A percentile compares a stretch with the other conserved stretches of the same genome.
These are phyloP conservation scores for Petrocephalus microphthalmus DNA, from an alignment of 2,113 vertebrate species.

Conservation along the genomic window DNA sequence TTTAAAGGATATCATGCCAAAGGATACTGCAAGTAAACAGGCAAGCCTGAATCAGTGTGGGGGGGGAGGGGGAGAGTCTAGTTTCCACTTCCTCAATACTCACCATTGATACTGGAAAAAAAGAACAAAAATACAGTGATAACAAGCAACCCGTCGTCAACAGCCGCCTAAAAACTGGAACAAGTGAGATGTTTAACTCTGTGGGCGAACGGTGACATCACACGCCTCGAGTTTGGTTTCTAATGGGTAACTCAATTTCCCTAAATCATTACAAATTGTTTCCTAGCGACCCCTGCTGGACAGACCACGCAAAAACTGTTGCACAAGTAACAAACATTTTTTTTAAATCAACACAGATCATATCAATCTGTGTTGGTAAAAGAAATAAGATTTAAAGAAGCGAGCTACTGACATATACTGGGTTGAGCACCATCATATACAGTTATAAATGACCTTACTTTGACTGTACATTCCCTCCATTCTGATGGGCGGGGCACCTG, in stretches of 20 bases:
- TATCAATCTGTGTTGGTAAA: not conserved
- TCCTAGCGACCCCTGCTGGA: slow-evolving; percentile 10
- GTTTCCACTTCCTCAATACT: slow-evolving; percentile 73
- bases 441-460: slow-evolving; percentile 43
- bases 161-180: not conserved
- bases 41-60: slow-evolving; percentile 55
- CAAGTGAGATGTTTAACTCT: not conserved
- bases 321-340: not conserved
- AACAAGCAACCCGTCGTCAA: not conserved
- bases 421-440: not conserved
- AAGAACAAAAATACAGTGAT: slow-evolving; percentile 45
- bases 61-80: slow-evolving; percentile 55
- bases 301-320: not conserved
- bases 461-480: slow-evolving; percentile 69
- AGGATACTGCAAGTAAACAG: slow-evolving; percentile 65
- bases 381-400: not conserved
- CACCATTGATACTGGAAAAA: slow-evolving; percentile 68
- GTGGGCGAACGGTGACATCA: not conserved
- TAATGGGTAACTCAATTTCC: not conserved
- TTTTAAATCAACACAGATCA: not conserved
- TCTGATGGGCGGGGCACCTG: slow-evolving; percentile 57
- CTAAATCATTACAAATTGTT: not conserved
- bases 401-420: not conserved
- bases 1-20: slow-evolving; percentile 65
- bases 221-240: not conserved